Conservation (phyloP, 2,797 vertebrate genomes). For the Pantherophis alleghaniensis region DNA sequence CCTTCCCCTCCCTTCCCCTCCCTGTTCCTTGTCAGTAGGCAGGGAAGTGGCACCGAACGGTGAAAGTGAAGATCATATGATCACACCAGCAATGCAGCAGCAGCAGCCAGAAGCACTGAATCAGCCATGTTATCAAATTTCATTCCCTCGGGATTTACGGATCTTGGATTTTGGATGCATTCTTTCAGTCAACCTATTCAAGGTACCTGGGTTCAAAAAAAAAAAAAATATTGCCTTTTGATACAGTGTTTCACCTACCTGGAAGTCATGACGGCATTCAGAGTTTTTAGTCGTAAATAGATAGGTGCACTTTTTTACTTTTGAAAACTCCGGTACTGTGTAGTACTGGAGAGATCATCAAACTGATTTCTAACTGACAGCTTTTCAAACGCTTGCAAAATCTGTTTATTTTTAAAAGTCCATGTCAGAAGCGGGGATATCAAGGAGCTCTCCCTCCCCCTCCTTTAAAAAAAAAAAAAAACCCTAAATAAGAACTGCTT, state of each 20-base stretch:
- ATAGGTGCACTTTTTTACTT: accelerated
- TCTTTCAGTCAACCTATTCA: background rate
- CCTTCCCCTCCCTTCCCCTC: background rate
- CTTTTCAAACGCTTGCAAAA: constrained; percentile 38
- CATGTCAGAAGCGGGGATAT: background rate
- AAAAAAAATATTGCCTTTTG: background rate
- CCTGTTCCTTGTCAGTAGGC: background rate
- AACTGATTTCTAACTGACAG: constrained; percentile 7
- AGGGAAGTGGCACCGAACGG: background rate
- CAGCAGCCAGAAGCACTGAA: background rate
- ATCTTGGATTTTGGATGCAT: background rate
- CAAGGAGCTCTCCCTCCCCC: background rate
- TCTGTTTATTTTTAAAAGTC: background rate
- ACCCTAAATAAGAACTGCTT: background rate
- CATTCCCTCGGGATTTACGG: background rate
- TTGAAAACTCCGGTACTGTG: background rate
- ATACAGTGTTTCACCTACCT: background rate
- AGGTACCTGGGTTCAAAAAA: background rate
- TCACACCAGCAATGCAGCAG: background rate
- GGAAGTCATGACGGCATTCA: background rate
- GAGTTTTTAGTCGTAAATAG: background rate
- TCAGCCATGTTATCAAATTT: background rate
- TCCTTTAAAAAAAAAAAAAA: background rate
- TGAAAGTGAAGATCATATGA: background rate
- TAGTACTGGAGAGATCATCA: constrained; percentile 1